phyloP scores from a whole-genome alignment of 2,888 invertebrate genomes.

The Tanytarsus gracilentus region DNA sequence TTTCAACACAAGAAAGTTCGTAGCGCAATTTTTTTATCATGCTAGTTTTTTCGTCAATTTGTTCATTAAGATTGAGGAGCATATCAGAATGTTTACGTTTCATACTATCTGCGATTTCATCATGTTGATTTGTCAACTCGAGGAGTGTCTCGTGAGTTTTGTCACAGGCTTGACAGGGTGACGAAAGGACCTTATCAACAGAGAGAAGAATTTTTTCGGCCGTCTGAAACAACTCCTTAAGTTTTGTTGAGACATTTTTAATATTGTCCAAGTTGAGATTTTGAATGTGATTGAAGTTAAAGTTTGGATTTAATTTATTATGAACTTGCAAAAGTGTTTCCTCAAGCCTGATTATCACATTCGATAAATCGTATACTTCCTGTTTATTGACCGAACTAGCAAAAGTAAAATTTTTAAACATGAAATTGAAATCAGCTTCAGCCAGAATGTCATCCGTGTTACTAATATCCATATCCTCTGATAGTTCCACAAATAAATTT shows the following conservation, averaged over 20 bases:
- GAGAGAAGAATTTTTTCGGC: slow-evolving; percentile 3
- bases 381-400: slow-evolving; percentile 37
- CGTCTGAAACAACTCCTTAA: slow-evolving; percentile 19
- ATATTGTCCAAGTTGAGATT: slow-evolving; percentile 24
- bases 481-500: slow-evolving; percentile 38
- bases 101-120: slow-evolving; percentile 40
- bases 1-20: slow-evolving; percentile 28
- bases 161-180: slow-evolving; percentile 45
- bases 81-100: slow-evolving; percentile 41
- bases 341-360: slow-evolving; percentile 36
- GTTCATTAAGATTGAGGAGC: slow-evolving; percentile 34
- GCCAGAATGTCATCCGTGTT: slow-evolving; percentile 38
- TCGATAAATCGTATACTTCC: slow-evolving; percentile 36
- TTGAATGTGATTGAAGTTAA: slow-evolving; percentile 32
- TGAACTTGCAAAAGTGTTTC: slow-evolving; percentile 36
- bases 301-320: slow-evolving; percentile 33
- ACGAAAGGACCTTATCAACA: slow-evolving; percentile 34
- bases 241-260: slow-evolving; percentile 17
- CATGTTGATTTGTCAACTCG: slow-evolving; percentile 40
- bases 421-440: slow-evolving; percentile 39
- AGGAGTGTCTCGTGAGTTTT: slow-evolving; percentile 44
- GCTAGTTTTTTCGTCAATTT: slow-evolving; percentile 36
- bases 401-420: slow-evolving; percentile 37
- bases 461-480: slow-evolving; percentile 37
- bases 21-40: slow-evolving; percentile 34